Conservation (phyloP, 2,113 vertebrate genomes). For the Pardalotus punctatus region DNA sequence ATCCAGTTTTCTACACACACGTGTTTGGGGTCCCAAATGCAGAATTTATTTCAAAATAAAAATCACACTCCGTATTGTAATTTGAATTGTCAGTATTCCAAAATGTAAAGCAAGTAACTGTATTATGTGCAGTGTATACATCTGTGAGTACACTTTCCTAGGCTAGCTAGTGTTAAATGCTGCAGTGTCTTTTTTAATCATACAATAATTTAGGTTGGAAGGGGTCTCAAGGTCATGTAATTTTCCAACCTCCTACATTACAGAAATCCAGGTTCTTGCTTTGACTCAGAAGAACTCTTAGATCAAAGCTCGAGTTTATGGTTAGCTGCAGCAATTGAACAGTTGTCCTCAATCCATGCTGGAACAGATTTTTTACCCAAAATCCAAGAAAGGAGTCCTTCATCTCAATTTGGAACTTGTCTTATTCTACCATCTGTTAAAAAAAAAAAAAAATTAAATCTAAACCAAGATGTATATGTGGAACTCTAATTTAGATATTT, state of each 20-base stretch:
- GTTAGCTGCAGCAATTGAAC: not conserved
- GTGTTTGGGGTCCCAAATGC: not conserved
- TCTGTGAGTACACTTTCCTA: not conserved
- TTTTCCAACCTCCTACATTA: not conserved
- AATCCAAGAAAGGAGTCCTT: not conserved
- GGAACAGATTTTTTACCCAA: not conserved
- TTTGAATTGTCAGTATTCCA: not conserved
- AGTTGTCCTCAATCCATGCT: not conserved
- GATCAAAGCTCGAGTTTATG: not conserved
- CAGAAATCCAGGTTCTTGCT: not conserved
- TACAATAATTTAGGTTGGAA: not conserved
- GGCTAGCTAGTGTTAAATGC: not conserved
- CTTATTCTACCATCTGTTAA: not conserved
- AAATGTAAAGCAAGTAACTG: not conserved
- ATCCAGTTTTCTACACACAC: not conserved
- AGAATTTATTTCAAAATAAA: not conserved
- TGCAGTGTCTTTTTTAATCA: not conserved
- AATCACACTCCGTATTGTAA: not conserved
- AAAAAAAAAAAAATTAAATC: not conserved
- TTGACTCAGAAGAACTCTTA: not conserved
- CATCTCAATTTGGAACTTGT: not conserved
- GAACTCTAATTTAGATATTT: conserved; percentile 31
- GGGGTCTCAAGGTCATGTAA: not conserved
- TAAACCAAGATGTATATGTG: not conserved
- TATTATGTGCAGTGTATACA: not conserved